phyloP scores from a whole-genome alignment of 2,797 vertebrate genomes.

The Platyrinchus mystaceus region DNA sequence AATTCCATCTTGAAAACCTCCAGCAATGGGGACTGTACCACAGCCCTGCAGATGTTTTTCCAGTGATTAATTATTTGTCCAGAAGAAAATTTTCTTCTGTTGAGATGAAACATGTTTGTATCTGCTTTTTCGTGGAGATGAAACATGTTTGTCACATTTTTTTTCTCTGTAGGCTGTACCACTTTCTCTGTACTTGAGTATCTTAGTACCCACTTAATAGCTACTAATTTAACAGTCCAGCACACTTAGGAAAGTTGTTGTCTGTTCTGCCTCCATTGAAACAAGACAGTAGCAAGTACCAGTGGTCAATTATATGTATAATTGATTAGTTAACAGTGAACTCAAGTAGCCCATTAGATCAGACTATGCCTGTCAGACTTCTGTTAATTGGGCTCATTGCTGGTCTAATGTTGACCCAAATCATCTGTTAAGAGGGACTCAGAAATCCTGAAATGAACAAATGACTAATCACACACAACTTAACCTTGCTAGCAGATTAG shows the following conservation, averaged over 20 bases:
- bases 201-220: not conserved
- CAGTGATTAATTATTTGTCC: not conserved
- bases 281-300: not conserved
- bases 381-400: not conserved
- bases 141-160: not conserved
- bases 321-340: not conserved
- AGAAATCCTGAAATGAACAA: not conserved
- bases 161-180: not conserved
- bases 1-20: not conserved
- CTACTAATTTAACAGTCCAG: not conserved
- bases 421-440: not conserved
- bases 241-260: not conserved
- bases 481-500: not conserved
- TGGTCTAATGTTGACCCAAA: not conserved
- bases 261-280: not conserved
- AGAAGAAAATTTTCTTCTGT: not conserved
- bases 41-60: not conserved
- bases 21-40: not conserved
- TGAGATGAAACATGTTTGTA: not conserved
- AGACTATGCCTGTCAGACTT: not conserved
- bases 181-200: not conserved
- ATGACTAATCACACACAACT: not conserved
- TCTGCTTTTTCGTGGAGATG: not conserved
- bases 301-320: not conserved
- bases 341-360: not conserved